These are phyloP conservation scores for Trichogramma dendrolimi DNA, from an alignment of 2,888 invertebrate species.

Conservation along the genomic window DNA sequence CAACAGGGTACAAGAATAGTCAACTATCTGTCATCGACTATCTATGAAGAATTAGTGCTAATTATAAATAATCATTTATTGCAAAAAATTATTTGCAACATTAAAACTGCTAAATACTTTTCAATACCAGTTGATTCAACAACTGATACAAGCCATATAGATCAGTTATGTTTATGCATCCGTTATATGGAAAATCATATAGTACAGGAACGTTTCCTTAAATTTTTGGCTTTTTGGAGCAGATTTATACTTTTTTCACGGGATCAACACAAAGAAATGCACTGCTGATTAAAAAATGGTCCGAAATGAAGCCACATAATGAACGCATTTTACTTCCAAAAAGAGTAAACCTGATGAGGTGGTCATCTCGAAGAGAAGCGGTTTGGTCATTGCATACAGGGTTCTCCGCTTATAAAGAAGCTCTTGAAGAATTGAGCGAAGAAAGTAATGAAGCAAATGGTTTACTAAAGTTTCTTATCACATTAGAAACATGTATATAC, in stretches of 20 bases:
- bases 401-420: slow-evolving; percentile 15
- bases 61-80: background rate
- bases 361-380: slow-evolving; percentile 18
- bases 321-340: slow-evolving; percentile 14
- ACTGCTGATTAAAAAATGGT: slow-evolving; percentile 18
- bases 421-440: too few relatives aligned
- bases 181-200: slow-evolving; percentile 19
- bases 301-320: too few relatives aligned
- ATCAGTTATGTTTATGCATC: slow-evolving; percentile 26
- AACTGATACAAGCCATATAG: slow-evolving; percentile 19
- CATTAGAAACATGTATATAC: slow-evolving; percentile 24
- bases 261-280: slow-evolving; percentile 21
- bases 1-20: slow-evolving; percentile 13
- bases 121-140: background rate
- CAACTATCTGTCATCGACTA: slow-evolving; percentile 5
- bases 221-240: slow-evolving; percentile 18
- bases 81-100: background rate
- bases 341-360: slow-evolving; percentile 19
- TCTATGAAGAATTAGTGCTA: slow-evolving; percentile 2
- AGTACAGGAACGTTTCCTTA: slow-evolving; percentile 18
- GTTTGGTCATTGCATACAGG: slow-evolving; percentile 9
- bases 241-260: slow-evolving; percentile 21
- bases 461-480: slow-evolving; percentile 19
- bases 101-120: background rate
- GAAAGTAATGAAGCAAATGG: too few relatives aligned